These are phyloP conservation scores for Tragulus kanchil DNA, from an alignment of 2,113 vertebrate species.

Conservation along the genomic window DNA sequence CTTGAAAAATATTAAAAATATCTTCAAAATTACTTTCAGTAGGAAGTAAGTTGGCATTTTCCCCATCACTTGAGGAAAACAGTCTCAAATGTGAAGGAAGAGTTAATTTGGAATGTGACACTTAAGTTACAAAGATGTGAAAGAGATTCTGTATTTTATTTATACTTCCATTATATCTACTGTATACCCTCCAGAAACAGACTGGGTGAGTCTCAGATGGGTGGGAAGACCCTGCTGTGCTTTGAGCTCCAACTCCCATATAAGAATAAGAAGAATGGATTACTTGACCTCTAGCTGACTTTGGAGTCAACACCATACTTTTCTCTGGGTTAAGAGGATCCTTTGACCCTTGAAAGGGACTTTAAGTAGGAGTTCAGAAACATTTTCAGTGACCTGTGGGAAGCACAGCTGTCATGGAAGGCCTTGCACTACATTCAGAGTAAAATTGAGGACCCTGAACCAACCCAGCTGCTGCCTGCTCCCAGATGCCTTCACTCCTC, in stretches of 20 bases:
- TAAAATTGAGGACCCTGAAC: neutral
- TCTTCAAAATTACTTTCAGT: conserved; percentile 6
- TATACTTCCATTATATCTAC: neutral
- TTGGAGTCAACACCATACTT: neutral
- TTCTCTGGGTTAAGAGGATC: conserved; percentile 29
- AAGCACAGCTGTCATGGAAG: neutral
- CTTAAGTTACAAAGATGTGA: neutral
- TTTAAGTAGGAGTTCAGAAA: neutral
- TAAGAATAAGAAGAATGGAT: neutral
- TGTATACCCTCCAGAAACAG: neutral
- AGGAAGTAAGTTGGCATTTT: neutral
- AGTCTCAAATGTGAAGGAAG: neutral
- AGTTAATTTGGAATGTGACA: conserved; percentile 3
- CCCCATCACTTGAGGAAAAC: neutral
- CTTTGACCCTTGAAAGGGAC: neutral
- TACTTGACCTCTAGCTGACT: neutral
- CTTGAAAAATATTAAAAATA: conserved; percentile 49
- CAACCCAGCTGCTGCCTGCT: neutral
- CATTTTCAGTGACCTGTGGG: neutral
- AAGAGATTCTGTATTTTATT: neutral
- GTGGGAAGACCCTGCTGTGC: neutral
- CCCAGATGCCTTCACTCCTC: neutral
- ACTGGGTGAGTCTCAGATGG: neutral
- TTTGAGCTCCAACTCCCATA: neutral
- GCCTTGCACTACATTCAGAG: neutral